phyloP scores from a whole-genome alignment of 92 coral and sea anemone species.

The Zoanthus solanderi region DNA sequence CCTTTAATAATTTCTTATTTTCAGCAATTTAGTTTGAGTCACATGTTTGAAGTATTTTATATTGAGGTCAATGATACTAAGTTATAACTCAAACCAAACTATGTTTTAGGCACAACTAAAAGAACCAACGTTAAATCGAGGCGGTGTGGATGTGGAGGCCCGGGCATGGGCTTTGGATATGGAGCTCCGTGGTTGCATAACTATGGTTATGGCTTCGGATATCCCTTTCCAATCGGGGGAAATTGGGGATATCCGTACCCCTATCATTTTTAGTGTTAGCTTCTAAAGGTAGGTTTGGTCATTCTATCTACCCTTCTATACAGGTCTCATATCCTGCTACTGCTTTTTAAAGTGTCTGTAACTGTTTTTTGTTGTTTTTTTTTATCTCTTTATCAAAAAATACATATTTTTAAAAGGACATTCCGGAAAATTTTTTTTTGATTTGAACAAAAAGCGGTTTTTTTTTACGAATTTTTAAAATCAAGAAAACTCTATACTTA shows the following conservation, averaged over 20 bases:
- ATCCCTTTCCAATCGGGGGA: background rate
- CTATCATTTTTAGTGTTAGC: background rate
- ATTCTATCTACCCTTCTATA: background rate
- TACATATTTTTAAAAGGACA: too few species aligned
- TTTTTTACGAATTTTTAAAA: too few species aligned
- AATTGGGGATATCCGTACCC: background rate
- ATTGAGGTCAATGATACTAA: background rate
- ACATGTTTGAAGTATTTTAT: too few species aligned
- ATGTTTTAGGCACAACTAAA: background rate
- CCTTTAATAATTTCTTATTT: too few species aligned
- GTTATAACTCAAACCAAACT: background rate
- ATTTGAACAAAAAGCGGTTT: too few species aligned
- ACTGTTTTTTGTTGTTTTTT: too few species aligned
- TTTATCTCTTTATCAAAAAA: too few species aligned
- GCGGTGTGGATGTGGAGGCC: background rate
- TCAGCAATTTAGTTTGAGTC: too few species aligned
- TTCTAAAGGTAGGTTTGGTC: background rate
- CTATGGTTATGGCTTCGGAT: background rate
- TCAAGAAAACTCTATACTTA: too few species aligned
- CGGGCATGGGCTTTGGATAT: background rate
- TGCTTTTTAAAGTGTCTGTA: background rate
- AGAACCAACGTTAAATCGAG: background rate
- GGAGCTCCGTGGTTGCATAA: background rate
- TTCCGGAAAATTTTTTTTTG: too few species aligned
- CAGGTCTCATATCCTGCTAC: background rate